Evolutionary conservation across 2,797 vertebrate species (phyloP).

Genomic region (Rachycentron canadum): DNA sequence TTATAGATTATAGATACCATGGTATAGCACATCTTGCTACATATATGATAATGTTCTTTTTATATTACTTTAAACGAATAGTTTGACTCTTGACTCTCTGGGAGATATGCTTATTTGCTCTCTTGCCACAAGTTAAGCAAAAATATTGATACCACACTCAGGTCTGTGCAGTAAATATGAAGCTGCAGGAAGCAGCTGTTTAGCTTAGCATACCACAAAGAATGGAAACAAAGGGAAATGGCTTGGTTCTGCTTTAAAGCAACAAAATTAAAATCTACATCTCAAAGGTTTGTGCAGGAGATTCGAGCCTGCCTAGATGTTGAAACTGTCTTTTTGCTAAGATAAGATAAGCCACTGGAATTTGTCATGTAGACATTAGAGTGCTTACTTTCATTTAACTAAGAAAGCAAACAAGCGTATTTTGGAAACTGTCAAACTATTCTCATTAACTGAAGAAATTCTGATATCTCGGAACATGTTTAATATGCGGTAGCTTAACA

Average conservation of each 20-base stretch:
- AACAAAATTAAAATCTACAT: not conserved
- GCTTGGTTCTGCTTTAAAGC: not conserved
- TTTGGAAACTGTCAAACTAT: not conserved
- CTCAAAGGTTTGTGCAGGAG: too few relatives aligned
- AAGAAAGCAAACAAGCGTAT: not conserved
- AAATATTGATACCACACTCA: not conserved
- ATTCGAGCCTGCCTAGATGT: not conserved
- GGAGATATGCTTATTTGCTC: not conserved
- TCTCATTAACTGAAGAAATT: not conserved
- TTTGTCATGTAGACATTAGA: not conserved
- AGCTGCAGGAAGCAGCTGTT: not conserved
- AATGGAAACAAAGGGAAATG: not conserved
- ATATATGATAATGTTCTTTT: not conserved
- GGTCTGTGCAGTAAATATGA: too few relatives aligned
- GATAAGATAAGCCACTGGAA: not conserved
- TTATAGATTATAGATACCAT: not conserved
- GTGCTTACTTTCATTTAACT: not conserved
- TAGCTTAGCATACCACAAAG: not conserved
- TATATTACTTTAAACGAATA: not conserved
- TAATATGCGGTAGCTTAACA: not conserved
- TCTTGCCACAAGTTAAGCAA: not conserved
- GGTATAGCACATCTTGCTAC: not conserved
- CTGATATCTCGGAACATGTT: not conserved
- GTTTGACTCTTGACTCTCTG: not conserved
- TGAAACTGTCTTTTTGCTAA: not conserved